A percentile compares a stretch with the other conserved stretches of the same genome.
These are phyloP conservation scores for Aurelia aurita complex sp. Pacific DNA, from an alignment of 30 jellyfish, hydroid and myxozoan genomes.

Conservation along the genomic window DNA sequence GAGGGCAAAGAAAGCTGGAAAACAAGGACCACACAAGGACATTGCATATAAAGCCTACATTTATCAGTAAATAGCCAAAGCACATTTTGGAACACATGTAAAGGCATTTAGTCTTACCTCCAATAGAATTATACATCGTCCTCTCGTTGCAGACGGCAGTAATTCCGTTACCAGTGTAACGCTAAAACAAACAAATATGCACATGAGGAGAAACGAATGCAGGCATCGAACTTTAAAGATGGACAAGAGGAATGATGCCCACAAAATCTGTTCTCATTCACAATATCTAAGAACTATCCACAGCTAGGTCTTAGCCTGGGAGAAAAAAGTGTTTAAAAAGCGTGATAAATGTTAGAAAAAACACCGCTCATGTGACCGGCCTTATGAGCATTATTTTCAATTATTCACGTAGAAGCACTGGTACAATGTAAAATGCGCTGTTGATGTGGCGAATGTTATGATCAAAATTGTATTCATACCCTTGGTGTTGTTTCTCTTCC, in stretches of 20 bases:
- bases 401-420: too few species aligned
- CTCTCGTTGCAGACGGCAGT: constrained; percentile 80
- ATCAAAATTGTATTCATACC: too few species aligned
- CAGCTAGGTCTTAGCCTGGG: too few species aligned
- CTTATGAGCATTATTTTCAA: too few species aligned
- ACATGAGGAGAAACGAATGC: neutral
- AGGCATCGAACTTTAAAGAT: neutral
- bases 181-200: constrained; percentile 23
- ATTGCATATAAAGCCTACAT: neutral
- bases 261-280: too few species aligned
- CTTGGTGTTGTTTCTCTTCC: too few species aligned
- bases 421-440: too few species aligned
- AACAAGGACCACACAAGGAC: neutral
- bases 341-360: too few species aligned
- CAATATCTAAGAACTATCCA: too few species aligned
- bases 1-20: neutral
- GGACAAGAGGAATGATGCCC: neutral
- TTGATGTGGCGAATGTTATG: too few species aligned
- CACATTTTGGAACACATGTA: neutral
- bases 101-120: constrained; percentile 54
- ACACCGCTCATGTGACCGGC: too few species aligned
- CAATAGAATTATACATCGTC: constrained; percentile 68
- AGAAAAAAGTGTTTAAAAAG: too few species aligned
- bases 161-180: constrained; percentile 93
- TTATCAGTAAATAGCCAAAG: neutral